Base-by-base conservation (phyloP, 1,140 invertebrate species). In the Aphelenchoides besseyi region DNA sequence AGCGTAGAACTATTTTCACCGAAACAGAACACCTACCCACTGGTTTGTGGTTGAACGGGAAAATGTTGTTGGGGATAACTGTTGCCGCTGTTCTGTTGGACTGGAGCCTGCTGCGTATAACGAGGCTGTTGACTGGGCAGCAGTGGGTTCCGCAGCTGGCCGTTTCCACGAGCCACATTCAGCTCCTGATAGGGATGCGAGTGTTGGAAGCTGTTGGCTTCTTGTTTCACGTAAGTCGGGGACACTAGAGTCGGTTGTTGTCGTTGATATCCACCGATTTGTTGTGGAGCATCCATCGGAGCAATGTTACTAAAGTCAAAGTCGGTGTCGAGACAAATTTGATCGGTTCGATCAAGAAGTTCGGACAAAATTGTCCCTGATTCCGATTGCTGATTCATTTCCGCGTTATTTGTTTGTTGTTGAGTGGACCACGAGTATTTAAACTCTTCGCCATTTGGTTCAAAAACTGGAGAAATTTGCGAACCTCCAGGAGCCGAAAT, bases 391-490 rank as follows among this genome's bases (percentile, higher is more conserved):
- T 16, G 30, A 29, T 18, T 61, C 41, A n/a, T 68, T 30, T 33
- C 28, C 12, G 52, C 48, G 0, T 32, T 64, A 18, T 18, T n/a
- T n/a, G n/a, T n/a, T n/a, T n/a, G n/a, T n/a, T n/a, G 55, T 30
- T 59, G 55, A 18, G 72, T 73, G 41, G 76, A 71, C 79, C 80
- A 82, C 0, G 80, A 82, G 32, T 82, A 82, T 2, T 84, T 81
- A 48, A 79, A 82, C 1, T 28, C 36, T 28, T 37, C 63, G 18
- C 29, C 16, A 28, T 23, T 26, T 23, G 55, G 55, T 26, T 66
- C 32, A 53, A 36, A 36, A 16, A n/a, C 32, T 37, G 63, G 63
- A 5, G 55, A 59, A 5, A 59, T 23, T 2, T 81, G 72, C 29
- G 70, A 70, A 8, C 53, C 67, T 1, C 76, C 81, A 52, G 75